A percentile compares a stretch with the other conserved stretches of the same genome.
These are phyloP conservation scores for Polypedilum vanderplanki DNA, from an alignment of 1,140 invertebrate genomes.

Conservation along the genomic window DNA sequence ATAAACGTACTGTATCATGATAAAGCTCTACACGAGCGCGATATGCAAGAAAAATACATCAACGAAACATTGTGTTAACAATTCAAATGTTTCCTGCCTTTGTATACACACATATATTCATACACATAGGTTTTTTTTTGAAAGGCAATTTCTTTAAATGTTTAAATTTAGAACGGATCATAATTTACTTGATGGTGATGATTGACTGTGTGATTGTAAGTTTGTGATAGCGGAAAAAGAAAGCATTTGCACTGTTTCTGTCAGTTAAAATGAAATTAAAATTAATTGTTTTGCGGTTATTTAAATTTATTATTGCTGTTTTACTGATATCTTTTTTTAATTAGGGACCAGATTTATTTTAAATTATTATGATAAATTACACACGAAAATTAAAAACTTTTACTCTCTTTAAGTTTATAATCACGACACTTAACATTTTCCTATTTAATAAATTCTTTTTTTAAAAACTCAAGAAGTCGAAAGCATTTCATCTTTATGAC, in stretches of 20 bases:
- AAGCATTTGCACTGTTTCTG: background rate
- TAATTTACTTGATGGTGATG: background rate
- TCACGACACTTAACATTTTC: too few relatives aligned
- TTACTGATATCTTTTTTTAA: too few relatives aligned
- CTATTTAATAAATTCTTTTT: too few relatives aligned
- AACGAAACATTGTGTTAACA: slow-evolving; percentile 2
- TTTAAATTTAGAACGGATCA: background rate
- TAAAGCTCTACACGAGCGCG: background rate
- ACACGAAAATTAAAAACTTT: too few relatives aligned
- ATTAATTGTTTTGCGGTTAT: background rate
- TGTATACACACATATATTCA: too few relatives aligned
- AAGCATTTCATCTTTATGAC: too few relatives aligned
- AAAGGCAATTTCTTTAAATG: background rate
- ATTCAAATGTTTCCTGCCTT: background rate
- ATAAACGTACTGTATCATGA: slow-evolving; percentile 5
- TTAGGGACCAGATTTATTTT: too few relatives aligned
- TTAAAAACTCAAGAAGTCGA: too few relatives aligned
- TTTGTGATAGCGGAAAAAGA: background rate
- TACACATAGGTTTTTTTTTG: too few relatives aligned
- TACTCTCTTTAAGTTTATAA: too few relatives aligned
- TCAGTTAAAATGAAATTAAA: background rate
- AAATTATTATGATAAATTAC: too few relatives aligned
- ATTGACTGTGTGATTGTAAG: background rate
- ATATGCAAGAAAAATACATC: too few relatives aligned
- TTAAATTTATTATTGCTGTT: background rate